Conservation (phyloP, 2,888 invertebrate genomes). For the Athrips mouffetella region DNA sequence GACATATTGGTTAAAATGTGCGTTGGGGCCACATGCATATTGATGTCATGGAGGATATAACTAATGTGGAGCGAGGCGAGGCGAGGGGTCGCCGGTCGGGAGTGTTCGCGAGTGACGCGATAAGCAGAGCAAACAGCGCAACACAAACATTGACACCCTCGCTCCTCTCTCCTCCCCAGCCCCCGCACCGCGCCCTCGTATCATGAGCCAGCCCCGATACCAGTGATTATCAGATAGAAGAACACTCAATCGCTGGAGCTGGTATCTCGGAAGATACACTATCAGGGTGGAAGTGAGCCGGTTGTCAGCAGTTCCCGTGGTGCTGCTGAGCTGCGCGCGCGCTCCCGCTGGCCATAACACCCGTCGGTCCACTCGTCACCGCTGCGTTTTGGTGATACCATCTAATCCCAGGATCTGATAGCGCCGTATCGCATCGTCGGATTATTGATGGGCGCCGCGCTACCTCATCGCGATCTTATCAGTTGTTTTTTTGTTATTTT, state of each 20-base stretch:
- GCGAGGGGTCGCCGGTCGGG: slow-evolving; percentile 33
- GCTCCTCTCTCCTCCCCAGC: slow-evolving; percentile 29
- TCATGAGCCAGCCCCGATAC: slow-evolving; percentile 62
- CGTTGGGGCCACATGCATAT: too few relatives aligned
- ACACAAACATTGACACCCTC: slow-evolving; percentile 61
- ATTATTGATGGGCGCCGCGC: slow-evolving; percentile 68
- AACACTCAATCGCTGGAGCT: slow-evolving; percentile 70
- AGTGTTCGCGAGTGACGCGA: slow-evolving; percentile 52
- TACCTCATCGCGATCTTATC: slow-evolving; percentile 69
- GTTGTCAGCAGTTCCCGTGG: slow-evolving; percentile 5
- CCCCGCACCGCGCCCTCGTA: slow-evolving; percentile 26
- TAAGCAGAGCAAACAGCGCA: slow-evolving; percentile 54
- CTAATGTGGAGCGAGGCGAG: slow-evolving; percentile 27
- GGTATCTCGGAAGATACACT: slow-evolving; percentile 39
- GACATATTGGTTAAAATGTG: too few relatives aligned
- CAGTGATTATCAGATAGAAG: slow-evolving; percentile 70
- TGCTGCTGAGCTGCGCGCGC: slow-evolving; percentile 6
- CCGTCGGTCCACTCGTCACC: slow-evolving; percentile 1
- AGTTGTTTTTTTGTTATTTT: slow-evolving; percentile 71
- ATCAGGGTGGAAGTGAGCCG: slow-evolving; percentile 24
- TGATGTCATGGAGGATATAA: background rate
- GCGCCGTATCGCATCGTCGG: slow-evolving; percentile 45
- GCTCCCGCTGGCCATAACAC: background rate
- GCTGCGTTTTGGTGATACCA: slow-evolving; percentile 9
- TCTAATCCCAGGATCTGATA: slow-evolving; percentile 21